phyloP scores from a whole-genome alignment of 2,797 vertebrate species.

The Choloepus didactylus region DNA sequence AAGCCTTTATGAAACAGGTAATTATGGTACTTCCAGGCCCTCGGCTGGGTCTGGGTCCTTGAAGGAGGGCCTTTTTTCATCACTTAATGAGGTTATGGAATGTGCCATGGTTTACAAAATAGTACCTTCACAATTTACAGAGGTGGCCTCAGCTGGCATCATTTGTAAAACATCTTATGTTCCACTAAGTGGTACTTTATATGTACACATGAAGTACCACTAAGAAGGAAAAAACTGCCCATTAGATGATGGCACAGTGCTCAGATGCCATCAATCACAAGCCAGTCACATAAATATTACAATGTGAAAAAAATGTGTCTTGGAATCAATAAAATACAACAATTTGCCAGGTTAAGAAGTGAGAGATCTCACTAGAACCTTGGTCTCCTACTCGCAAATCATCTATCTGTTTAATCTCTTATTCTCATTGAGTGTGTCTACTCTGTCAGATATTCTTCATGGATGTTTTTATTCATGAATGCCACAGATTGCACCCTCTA shows the following conservation, averaged over 20 bases:
- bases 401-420: too few species aligned
- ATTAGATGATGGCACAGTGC: not conserved
- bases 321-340: not conserved
- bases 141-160: not conserved
- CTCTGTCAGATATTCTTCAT: too few species aligned
- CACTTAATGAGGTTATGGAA: not conserved
- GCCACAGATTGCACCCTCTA: not conserved
- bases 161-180: not conserved
- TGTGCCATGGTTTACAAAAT: not conserved
- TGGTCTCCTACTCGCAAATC: not conserved
- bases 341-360: not conserved
- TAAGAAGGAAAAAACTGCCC: not conserved
- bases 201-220: too few species aligned
- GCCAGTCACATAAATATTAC: not conserved
- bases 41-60: not conserved
- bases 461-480: not conserved
- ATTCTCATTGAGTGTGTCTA: too few species aligned
- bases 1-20: not conserved
- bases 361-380: not conserved
- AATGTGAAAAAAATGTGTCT: not conserved
- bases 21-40: fast-evolving
- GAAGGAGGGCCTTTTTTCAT: not conserved
- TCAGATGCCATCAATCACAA: not conserved
- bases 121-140: not conserved
- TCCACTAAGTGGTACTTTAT: not conserved